Conservation (phyloP, 53 echinoderm and acorn worm species). For the Astropecten irregularis region DNA sequence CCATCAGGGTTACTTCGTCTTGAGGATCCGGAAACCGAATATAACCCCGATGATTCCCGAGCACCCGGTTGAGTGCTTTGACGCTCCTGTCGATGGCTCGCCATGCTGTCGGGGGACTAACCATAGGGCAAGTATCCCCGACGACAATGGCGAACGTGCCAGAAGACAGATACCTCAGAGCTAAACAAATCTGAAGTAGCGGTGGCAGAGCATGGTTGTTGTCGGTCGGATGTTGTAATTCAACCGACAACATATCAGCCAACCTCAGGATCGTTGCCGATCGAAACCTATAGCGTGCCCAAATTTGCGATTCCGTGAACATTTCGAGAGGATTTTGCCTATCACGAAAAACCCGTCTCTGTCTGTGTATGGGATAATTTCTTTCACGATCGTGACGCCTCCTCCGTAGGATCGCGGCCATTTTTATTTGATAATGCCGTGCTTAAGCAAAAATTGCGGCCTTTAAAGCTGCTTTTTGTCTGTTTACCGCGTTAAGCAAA, state of each 20-base stretch:
- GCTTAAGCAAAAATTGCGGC: slow-evolving; percentile 1
- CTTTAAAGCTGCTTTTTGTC: neutral
- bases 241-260: neutral
- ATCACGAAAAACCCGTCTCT: slow-evolving; percentile 1
- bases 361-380: neutral
- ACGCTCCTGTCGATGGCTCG: neutral
- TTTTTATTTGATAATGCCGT: neutral
- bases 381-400: neutral
- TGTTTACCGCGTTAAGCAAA: neutral
- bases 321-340: neutral
- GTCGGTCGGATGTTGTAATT: neutral
- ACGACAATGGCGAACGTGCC: neutral
- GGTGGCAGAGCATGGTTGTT: slow-evolving; percentile 9
- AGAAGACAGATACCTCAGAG: neutral
- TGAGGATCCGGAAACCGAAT: neutral
- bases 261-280: neutral
- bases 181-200: neutral
- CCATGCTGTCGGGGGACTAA: slow-evolving; percentile 23
- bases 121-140: too few species aligned
- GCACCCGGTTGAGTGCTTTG: neutral
- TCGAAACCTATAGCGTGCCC: neutral
- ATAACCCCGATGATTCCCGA: neutral
- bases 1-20: neutral
- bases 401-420: neutral
- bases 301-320: neutral